Base-by-base conservation (phyloP, 2,888 invertebrate genomes). In the Agrilus mali region DNA sequence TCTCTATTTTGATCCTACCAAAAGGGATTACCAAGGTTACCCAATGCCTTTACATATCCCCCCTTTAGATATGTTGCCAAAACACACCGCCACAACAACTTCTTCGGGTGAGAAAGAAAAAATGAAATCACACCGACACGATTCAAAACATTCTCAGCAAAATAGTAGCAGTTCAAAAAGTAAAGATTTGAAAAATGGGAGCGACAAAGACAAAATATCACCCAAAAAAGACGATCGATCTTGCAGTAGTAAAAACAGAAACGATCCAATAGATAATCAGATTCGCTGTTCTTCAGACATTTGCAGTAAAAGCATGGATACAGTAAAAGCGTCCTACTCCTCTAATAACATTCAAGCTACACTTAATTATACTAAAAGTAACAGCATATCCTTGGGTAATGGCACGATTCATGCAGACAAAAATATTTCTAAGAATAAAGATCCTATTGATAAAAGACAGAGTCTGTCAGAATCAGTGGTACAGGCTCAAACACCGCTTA, bases 1-100 rank as follows among this genome's bases (percentile, higher is more conserved):
- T 46, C 52, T 63, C 27, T 77, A 76, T 54, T 64, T 78, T 59
- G 80, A 81, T 52, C 69, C 68, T 40, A 72, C 60, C 1, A 62
- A 63, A 47, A 50, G 58, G n/a, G 62, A 64, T 17, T 64, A 61
- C 46, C 56, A 60, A 38, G 54, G 57, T n/a, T 65, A 65, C 48
- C 53, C 63, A 3, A 60, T 66, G 57, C 59, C 65, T 2, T 42
- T 56, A 41, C 61, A 50, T 57, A 63, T 56, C 58, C 61, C 56
- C 12, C 63, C 63, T 3, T 48, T 67, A 42, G 67, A 65, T 37
- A 64, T 65, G 52, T 50, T 65, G 38, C 60, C 61, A 2, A 61
- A 64, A 45, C 53, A 55, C 16, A 36, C 41, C 31, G 33, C 41
- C 13, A 38, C 13, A 16, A 40, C 2, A n/a, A 43, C 40, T 12